Conservation (phyloP, 2,888 invertebrate genomes). For the Melanostoma mellinum region DNA sequence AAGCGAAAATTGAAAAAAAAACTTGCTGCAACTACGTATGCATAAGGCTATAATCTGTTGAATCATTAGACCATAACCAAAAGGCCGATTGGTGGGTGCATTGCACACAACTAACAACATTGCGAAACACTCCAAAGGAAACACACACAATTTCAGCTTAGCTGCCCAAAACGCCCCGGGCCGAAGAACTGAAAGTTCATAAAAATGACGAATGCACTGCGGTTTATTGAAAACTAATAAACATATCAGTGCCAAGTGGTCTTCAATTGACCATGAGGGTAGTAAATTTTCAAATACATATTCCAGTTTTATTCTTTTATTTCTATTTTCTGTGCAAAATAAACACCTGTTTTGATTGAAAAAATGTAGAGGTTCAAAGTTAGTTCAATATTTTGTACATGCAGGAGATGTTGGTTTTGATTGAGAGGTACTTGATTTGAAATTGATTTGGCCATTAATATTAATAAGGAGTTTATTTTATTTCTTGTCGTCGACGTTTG, state of each 20-base stretch:
- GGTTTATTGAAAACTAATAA: conserved; percentile 55
- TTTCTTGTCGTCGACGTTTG: conserved; percentile 40
- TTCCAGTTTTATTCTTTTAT: background rate
- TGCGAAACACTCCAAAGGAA: conserved; percentile 16
- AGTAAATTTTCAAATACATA: conserved; percentile 10
- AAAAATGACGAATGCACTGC: conserved; percentile 43
- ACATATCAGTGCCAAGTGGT: conserved; percentile 44
- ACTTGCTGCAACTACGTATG: background rate
- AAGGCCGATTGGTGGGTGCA: conserved; percentile 64
- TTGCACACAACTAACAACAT: conserved; percentile 30
- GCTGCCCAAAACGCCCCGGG: conserved; percentile 29
- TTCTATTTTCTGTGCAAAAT: background rate
- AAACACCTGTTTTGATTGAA: conserved; percentile 18
- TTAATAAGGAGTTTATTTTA: conserved; percentile 43
- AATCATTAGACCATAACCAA: conserved; percentile 64
- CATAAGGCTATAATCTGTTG: conserved; percentile 52
- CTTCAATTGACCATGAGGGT: conserved; percentile 36
- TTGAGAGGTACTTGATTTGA: conserved; percentile 44
- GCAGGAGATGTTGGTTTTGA: conserved; percentile 24
- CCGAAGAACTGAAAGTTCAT: conserved; percentile 44
- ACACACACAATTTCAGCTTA: conserved; percentile 4
- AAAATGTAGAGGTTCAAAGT: conserved; percentile 24
- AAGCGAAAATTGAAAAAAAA: conserved; percentile 3
- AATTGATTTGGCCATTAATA: conserved; percentile 41
- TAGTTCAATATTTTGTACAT: background rate